phyloP scores from a whole-genome alignment of 2,797 vertebrate genomes.

The Furcifer pardalis region DNA sequence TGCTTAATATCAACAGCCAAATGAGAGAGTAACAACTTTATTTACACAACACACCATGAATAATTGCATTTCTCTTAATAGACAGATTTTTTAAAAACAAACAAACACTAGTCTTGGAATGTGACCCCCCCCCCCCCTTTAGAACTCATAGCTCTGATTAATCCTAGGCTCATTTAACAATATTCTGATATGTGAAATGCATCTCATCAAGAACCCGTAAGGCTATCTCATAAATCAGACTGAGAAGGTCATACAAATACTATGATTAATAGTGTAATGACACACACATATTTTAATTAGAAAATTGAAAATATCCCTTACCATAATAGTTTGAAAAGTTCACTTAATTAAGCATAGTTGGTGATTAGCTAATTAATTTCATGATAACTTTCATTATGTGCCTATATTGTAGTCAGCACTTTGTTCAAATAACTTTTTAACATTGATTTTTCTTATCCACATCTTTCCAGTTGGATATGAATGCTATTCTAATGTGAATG shows the following conservation, averaged over 20 bases:
- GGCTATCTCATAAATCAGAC: conserved; percentile 26
- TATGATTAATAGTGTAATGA: conserved; percentile 11
- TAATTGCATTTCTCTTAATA: background rate
- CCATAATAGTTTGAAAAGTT: conserved; percentile 27
- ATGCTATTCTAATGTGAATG: background rate
- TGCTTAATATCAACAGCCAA: background rate
- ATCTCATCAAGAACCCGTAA: conserved; percentile 13
- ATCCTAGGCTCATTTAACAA: conserved; percentile 13
- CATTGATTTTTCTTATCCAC: conserved; percentile 14
- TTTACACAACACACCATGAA: background rate
- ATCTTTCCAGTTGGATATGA: conserved; percentile 1
- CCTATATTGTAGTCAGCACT: conserved; percentile 33
- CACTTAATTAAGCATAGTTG: conserved; percentile 43
- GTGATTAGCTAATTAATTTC: conserved; percentile 43
- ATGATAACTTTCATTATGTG: conserved; percentile 35
- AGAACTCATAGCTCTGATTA: conserved; percentile 14
- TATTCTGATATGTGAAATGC: conserved; percentile 30
- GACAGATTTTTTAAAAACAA: background rate
- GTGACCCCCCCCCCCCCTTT: background rate
- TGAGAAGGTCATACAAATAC: conserved; percentile 19
- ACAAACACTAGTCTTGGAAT: background rate
- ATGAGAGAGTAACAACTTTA: background rate
- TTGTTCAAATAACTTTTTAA: conserved; percentile 24
- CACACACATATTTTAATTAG: conserved; percentile 35
- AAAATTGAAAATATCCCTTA: conserved; percentile 21